phyloP scores from a whole-genome alignment of 1,140 invertebrate species.

The Pogonomyrmex barbatus region DNA sequence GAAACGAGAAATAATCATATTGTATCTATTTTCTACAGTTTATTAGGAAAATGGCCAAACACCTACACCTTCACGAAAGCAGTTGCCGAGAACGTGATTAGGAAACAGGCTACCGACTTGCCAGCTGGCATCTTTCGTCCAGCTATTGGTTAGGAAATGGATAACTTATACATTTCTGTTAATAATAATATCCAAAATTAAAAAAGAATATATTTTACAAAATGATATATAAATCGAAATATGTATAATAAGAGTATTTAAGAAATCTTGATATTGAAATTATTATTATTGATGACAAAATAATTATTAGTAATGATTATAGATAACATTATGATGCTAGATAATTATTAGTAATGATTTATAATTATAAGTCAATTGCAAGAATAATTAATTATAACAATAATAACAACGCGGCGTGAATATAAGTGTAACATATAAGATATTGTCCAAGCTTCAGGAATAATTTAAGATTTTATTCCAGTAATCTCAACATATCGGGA shows the following conservation, averaged over 20 bases:
- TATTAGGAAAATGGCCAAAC: constrained; percentile 89
- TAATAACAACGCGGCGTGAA: not conserved
- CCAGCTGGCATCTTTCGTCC: constrained; percentile 93
- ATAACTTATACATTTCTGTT: constrained; percentile 8
- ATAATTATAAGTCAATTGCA: not conserved
- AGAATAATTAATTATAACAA: not conserved
- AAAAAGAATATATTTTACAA: not conserved
- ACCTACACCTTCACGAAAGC: constrained; percentile 92
- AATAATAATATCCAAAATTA: constrained; percentile 12
- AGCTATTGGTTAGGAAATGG: constrained; percentile 88
- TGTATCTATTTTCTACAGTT: constrained; percentile 77
- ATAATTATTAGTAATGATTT: constrained; percentile 3
- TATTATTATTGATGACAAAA: not conserved
- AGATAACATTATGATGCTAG: not conserved
- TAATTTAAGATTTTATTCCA: constrained; percentile 68
- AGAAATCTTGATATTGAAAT: not conserved
- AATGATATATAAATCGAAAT: not conserved
- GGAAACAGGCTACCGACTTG: constrained; percentile 86
- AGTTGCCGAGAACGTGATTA: constrained; percentile 88
- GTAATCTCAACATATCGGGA: constrained; percentile 87
- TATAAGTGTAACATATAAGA: not conserved
- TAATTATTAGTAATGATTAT: not conserved
- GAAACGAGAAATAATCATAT: not conserved
- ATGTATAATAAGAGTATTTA: not conserved
- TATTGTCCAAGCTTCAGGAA: not conserved